Evolutionary conservation across 2,888 invertebrate species (phyloP).

Genomic region (Microctonus aethiopoides): DNA sequence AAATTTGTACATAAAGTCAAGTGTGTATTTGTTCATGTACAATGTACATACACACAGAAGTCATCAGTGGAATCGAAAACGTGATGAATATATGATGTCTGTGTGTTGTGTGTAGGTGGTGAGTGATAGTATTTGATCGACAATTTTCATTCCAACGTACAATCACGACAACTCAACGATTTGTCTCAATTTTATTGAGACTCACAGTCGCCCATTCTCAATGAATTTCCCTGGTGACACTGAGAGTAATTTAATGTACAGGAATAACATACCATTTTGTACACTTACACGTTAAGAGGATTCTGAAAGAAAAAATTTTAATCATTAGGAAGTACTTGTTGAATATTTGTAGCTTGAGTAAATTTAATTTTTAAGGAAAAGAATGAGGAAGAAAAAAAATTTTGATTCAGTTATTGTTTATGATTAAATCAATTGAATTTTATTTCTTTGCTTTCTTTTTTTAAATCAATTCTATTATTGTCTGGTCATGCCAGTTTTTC

Average conservation of each 20-base stretch:
- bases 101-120: background rate
- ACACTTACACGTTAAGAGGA: conserved; percentile 37
- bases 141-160: conserved; percentile 44
- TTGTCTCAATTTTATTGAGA: conserved; percentile 63
- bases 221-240: conserved; percentile 48
- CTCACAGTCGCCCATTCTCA: conserved; percentile 59
- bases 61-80: background rate
- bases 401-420: background rate
- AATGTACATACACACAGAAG: no score
- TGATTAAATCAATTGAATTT: background rate
- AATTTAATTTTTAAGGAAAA: no score
- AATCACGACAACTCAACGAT: conserved; percentile 55
- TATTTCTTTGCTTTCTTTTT: background rate
- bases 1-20: conserved; percentile 24
- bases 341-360: no score
- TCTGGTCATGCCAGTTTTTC: no score
- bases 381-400: background rate
- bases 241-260: conserved; percentile 14
- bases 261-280: background rate
- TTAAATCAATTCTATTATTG: no score
- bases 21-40: no score
- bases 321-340: background rate
- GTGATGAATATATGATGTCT: background rate
- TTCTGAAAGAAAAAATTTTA: background rate
- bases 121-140: conserved; percentile 11